Base-by-base conservation (phyloP, 2,888 invertebrate genomes). In the Pemphredon lugubris region DNA sequence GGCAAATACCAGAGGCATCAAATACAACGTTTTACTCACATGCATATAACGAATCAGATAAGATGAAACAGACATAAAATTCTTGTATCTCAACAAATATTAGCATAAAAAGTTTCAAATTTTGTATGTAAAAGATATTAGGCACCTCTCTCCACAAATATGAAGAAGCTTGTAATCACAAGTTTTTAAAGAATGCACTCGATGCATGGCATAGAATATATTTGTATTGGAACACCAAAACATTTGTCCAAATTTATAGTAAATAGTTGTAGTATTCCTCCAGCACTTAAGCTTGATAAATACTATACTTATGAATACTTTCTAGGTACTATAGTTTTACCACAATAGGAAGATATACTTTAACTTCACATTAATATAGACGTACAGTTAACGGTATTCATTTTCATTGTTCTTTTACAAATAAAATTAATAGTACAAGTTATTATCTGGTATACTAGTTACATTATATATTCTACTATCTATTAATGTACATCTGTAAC, bases 151-250 rank as follows among this genome's bases (percentile, higher is more conserved):
- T 13, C 47, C 32, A 51, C 13, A 30, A 11, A 7, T 57, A 34
- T 14, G 42, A 58, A 51, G 23, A 42, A 55, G 9, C 37, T 11
- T 26, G 26, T 63, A 57, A 51, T 63, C 51, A 63, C 68, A 63
- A 57, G 16, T 51, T 39, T 20, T 53, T 50, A 57, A 63, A 50
- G 20, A 50, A 50, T 57, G 30, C 44, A 44, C 20, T 13, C 14
- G 54, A 47, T 32, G 39, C 39, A 34, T 48, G 40, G 48, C 20
- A 54, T n/a, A 13, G 32, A 30, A 26, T 26, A 66, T 40, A 37
- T 39, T 51, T 39, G 16, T 44, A 47, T 50, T 32, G 32, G 23
- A 23, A 61, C 26, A 42, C 4, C 20, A 21, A 63, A 61, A 32
- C 39, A 61, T 53, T 48, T 44, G n/a, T n/a, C 11, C 11, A n/a